Conservation (phyloP, 2,888 invertebrate species). For the Cryptocephalus moraei region DNA sequence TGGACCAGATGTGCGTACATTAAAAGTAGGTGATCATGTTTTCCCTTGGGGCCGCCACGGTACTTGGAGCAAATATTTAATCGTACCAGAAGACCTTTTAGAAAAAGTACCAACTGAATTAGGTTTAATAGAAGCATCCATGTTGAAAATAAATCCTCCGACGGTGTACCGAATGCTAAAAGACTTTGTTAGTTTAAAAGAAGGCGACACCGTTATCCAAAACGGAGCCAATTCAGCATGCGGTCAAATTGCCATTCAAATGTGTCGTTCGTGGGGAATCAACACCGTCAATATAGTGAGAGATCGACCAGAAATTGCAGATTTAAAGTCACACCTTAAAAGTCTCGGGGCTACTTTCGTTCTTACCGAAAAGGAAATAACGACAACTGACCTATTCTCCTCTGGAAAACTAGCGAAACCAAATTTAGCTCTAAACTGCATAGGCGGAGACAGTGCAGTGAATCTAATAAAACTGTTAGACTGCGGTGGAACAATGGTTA, state of each 20-base stretch:
- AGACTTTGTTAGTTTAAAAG: constrained; percentile 64
- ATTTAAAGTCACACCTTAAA: constrained; percentile 52
- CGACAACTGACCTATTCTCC: constrained; percentile 52
- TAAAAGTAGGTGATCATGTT: constrained; percentile 70
- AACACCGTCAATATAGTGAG: constrained; percentile 80
- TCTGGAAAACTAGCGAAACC: constrained; percentile 50
- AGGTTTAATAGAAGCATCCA: constrained; percentile 73
- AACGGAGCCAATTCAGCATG: constrained; percentile 95
- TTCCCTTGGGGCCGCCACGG: constrained; percentile 56
- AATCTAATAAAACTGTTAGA: constrained; percentile 68
- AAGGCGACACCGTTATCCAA: constrained; percentile 83
- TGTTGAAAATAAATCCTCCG: constrained; percentile 86
- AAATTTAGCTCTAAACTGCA: constrained; percentile 82
- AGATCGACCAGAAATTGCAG: constrained; percentile 58
- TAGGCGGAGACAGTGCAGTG: constrained; percentile 82
- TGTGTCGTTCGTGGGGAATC: constrained; percentile 68
- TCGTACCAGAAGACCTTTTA: constrained; percentile 42
- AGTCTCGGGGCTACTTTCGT: constrained; percentile 70
- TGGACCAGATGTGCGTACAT: constrained; percentile 47
- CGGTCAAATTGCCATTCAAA: constrained; percentile 87
- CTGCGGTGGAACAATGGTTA: constrained; percentile 70
- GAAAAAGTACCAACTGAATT: constrained; percentile 61
- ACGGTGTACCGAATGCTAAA: constrained; percentile 94
- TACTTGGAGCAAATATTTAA: constrained; percentile 74
- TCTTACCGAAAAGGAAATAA: constrained; percentile 71